Evolutionary conservation across 2,797 vertebrate species (phyloP).

Genomic region (Setipinna tenuifilis): DNA sequence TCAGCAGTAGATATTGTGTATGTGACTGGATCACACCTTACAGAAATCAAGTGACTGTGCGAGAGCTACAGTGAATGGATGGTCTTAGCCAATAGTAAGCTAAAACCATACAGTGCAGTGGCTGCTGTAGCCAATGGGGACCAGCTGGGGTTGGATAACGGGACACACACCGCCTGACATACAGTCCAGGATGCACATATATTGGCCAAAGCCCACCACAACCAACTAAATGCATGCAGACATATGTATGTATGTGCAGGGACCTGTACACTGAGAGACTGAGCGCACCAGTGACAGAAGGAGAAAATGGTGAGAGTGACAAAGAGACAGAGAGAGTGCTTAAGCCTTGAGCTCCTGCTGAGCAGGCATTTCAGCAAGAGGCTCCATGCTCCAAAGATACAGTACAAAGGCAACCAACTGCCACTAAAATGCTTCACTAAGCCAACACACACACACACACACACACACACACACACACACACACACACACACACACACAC

Average conservation of each 20-base stretch:
- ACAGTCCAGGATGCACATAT: slow-evolving; percentile 41
- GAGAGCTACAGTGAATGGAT: slow-evolving; percentile 77
- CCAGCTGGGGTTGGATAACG: slow-evolving; percentile 68
- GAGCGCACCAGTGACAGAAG: neutral
- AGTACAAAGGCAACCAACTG: neutral
- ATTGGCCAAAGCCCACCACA: slow-evolving; percentile 35
- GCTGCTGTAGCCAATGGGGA: slow-evolving; percentile 69
- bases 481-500: slow-evolving; percentile 2
- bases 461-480: neutral
- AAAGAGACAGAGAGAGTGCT: neutral
- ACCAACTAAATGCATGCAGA: slow-evolving; percentile 28
- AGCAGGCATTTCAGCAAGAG: neutral
- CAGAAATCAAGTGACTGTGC: slow-evolving; percentile 74
- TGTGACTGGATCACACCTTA: slow-evolving; percentile 79
- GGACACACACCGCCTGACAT: slow-evolving; percentile 68
- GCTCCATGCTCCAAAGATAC: slow-evolving; percentile 9
- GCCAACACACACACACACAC: neutral
- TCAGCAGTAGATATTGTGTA: slow-evolving; percentile 69
- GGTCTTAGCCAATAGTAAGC: slow-evolving; percentile 71
- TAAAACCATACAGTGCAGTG: slow-evolving; percentile 61
- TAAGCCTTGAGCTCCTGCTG: neutral
- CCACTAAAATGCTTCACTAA: neutral
- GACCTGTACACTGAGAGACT: neutral
- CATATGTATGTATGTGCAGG: neutral
- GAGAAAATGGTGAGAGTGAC: neutral